Evolutionary conservation across 2,888 invertebrate genomes (phyloP), one percentile per base, ranked within the genome.

Genomic region (Nephrotoma appendiculata): DNA sequence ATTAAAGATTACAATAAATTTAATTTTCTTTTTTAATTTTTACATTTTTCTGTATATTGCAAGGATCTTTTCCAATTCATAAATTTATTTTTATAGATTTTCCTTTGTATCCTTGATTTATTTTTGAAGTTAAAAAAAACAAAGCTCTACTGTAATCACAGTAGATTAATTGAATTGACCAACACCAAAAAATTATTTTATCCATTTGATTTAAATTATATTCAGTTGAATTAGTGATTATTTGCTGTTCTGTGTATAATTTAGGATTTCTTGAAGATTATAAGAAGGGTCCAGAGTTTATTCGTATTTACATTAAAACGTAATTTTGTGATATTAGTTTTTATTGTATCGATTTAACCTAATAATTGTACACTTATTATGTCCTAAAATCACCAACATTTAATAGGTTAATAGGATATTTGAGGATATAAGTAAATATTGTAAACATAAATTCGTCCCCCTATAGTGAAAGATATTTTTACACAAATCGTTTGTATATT

Each of bases 1-100:
- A 15, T 42, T 84, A 84, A 84, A 84, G 84, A 84, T 84, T 84
- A 84, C 71, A 71, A 71, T 71, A 71, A 71, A 71, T 84, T 84
- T 41, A 84, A 84, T 84, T 84, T 84, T 42, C n/a, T n/a, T 84
- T 84, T 41, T 43, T 42, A n/a, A 2, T 42, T 43, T 84, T 31
- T 31, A 31, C 31, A 31, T 31, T 84, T 84, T 42, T 83, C n/a
- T 83, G 83, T 83, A 11, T 84, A 41, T 42, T 41, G 42, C 6
- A 84, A 84, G 84, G 43, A 84, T 42, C 84, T 84, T 84, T 84
- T 84, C 84, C 84, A 43, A 84, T 84, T 42, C 84, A 84, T 84
- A 84, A 84, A 84, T 71, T 71, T 71, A 84, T 42, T 84, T 84
- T 84, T 84, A 41, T 84, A 41, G 84, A 84, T 84, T 42, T 84